Conservation (phyloP, 1,140 invertebrate genomes). For the Drosophila eugracilis region DNA sequence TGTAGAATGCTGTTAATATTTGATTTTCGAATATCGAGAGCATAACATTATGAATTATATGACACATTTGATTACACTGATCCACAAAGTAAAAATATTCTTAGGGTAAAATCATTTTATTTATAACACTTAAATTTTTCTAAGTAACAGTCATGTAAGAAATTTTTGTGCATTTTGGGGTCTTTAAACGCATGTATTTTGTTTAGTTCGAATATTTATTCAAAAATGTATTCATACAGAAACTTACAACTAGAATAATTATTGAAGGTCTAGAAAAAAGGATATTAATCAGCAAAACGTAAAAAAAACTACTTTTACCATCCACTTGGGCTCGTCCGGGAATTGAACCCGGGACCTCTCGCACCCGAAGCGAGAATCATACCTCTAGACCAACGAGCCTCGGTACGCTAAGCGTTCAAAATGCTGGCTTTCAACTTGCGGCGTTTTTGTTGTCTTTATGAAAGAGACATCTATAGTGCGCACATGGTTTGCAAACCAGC, state of each 20-base stretch:
- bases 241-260: no score
- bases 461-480: slow-evolving; percentile 1
- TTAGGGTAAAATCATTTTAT: no score
- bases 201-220: no score
- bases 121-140: no score
- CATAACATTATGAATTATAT: no score
- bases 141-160: no score
- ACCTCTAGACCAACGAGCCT: slow-evolving; percentile 81
- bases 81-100: no score
- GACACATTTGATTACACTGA: background rate
- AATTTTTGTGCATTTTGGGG: no score
- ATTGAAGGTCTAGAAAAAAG: background rate
- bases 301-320: slow-evolving; percentile 38
- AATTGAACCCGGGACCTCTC: slow-evolving; percentile 94
- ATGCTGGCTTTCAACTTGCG: slow-evolving; percentile 22
- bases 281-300: background rate
- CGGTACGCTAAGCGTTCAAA: slow-evolving; percentile 48
- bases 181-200: no score
- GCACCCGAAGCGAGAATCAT: slow-evolving; percentile 89
- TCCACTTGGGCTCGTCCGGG: slow-evolving; percentile 89
- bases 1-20: background rate
- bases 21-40: background rate
- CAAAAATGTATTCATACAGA: no score
- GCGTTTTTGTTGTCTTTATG: background rate
- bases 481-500: background rate